Percentiles rank a stretch among this genome's conserved stretches.
phyloP scores from a whole-genome alignment of 2,113 vertebrate species.

The Sterrhoptilus dennistouni region DNA sequence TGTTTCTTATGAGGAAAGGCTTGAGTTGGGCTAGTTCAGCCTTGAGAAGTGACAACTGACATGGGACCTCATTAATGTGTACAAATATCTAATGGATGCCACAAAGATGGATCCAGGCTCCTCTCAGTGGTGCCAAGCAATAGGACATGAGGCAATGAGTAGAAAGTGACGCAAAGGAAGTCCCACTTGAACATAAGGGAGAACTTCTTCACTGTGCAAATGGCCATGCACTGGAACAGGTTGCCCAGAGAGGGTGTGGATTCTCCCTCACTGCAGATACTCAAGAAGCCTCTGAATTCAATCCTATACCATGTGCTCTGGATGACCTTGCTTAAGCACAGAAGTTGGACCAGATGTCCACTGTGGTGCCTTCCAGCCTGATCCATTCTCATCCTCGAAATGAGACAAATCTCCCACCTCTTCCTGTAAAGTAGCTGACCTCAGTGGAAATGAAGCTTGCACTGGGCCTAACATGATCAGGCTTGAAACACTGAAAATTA shows the following conservation, averaged over 20 bases:
- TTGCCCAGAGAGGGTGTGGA: background rate
- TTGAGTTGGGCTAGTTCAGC: background rate
- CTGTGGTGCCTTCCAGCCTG: background rate
- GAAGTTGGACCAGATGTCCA: background rate
- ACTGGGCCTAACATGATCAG: background rate
- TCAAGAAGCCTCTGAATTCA: background rate
- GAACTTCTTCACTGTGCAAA: background rate
- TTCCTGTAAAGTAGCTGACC: background rate
- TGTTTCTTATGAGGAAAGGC: background rate
- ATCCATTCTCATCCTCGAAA: background rate
- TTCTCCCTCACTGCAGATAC: background rate
- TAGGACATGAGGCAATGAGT: background rate
- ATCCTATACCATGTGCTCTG: rapidly evolving
- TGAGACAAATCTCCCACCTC: background rate
- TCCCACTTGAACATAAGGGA: background rate
- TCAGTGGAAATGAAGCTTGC: background rate
- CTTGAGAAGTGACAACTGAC: rapidly evolving
- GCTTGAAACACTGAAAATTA: background rate
- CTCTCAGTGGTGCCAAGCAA: background rate
- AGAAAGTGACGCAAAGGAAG: background rate
- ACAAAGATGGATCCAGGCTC: background rate
- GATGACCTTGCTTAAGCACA: background rate
- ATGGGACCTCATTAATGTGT: background rate
- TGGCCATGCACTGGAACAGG: background rate
- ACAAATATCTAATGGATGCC: background rate